Evolutionary conservation across 2,797 vertebrate genomes (phyloP), one percentile per base, ranked within the genome.

Genomic region (Tiaroga cobitis): DNA sequence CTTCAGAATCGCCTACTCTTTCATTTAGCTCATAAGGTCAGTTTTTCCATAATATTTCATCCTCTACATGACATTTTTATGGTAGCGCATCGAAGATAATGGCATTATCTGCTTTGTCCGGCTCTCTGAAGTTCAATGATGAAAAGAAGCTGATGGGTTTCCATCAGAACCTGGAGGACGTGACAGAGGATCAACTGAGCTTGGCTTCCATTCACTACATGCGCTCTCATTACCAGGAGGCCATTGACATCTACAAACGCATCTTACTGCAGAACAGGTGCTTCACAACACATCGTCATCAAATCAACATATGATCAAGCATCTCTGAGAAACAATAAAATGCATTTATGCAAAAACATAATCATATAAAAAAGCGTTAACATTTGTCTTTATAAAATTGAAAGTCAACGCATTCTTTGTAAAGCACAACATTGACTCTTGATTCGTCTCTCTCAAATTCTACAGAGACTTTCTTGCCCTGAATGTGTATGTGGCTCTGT

Each of bases 171-270:
- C 94, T 99, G 90, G 97, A 99, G 92, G 97, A 99, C 37, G 94
- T 99, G 87, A 98, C 97, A 0, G 98, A 99, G 91, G 98, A 99
- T 92, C 98, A 99, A 85, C 96, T 99, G 73, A 99, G 98, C 90
- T 92, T 99, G 92, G 98, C 98, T 21, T 99, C 98, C 37, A 99
- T 99, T 88, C 98, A 99, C 91, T 99, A 99, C 90, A 98, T 99
- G 98, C 95, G 98, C 32, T 97, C 97, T 21, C 98, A 99, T 92
- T 99, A 99, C 92, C 97, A 99, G 90, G 98, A 99, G 92, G 98
- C 98, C 18, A 99, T 99, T 82, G 98, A 99, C 89, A 98, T 99
- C 93, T 99, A 99, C 92, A 99, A 97, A 90, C 96, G 97, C 72
- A 98, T 99, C 87, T 93, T 99, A 24, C 94, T 98, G 69, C 96